phyloP scores from a whole-genome alignment of 2,888 invertebrate genomes.

The Ommatoiulus sabulosus region DNA sequence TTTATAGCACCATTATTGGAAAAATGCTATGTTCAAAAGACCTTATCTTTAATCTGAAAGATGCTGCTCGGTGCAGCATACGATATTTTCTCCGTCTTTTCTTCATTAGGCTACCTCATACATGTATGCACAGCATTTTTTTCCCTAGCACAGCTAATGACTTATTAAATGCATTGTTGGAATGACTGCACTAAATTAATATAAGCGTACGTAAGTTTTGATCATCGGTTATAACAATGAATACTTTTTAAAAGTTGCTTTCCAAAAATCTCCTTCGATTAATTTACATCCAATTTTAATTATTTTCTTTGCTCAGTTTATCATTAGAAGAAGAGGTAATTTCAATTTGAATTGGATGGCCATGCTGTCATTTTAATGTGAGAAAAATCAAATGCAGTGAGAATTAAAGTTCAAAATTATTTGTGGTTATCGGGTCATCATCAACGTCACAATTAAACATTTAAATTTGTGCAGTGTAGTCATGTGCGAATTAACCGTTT shows the following conservation, averaged over 20 bases:
- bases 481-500: background rate
- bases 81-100: constrained; percentile 1
- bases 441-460: background rate
- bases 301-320: background rate
- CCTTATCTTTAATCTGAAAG: constrained; percentile 29
- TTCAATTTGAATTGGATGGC: background rate
- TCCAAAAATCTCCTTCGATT: background rate
- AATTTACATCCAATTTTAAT: background rate
- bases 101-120: background rate
- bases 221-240: background rate
- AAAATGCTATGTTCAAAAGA: background rate
- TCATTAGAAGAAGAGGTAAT: background rate
- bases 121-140: too few relatives aligned
- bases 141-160: too few relatives aligned
- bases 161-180: background rate
- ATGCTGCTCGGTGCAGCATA: background rate
- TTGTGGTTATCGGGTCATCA: background rate
- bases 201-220: background rate
- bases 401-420: background rate
- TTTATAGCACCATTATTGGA: background rate
- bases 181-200: background rate
- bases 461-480: background rate
- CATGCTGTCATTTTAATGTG: background rate
- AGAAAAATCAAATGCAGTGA: background rate
- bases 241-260: background rate